phyloP scores from a whole-genome alignment of 2,113 vertebrate genomes.

The Heterotis niloticus region DNA sequence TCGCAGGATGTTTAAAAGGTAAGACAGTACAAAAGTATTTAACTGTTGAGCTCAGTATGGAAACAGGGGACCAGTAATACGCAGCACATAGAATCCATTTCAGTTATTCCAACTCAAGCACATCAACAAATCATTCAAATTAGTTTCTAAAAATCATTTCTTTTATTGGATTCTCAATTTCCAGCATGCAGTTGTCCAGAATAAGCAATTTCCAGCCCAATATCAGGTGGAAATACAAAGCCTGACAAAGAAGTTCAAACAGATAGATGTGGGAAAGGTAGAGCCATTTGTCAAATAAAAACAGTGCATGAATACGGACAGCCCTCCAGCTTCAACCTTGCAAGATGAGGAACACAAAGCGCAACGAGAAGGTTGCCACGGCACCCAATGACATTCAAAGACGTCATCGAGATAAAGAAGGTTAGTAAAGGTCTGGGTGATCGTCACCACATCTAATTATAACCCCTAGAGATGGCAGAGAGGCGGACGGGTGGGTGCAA shows the following conservation, averaged over 20 bases:
- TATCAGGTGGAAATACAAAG: neutral
- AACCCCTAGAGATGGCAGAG: constrained; percentile 33
- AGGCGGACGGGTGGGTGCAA: constrained; percentile 9
- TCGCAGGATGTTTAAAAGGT: too few species aligned
- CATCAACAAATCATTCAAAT: constrained; percentile 11
- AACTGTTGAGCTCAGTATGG: too few species aligned
- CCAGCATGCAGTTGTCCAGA: neutral
- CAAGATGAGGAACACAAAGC: constrained; percentile 20
- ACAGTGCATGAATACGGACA: constrained; percentile 29
- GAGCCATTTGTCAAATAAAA: constrained; percentile 17
- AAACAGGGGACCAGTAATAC: too few species aligned
- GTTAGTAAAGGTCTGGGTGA: constrained; percentile 46
- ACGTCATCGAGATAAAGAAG: constrained; percentile 44
- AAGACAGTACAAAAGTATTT: too few species aligned
- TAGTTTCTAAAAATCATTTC: neutral
- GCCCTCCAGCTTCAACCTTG: constrained; percentile 26
- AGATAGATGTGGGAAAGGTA: neutral
- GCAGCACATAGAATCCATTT: neutral
- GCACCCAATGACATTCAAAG: constrained; percentile 48
- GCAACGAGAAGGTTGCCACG: constrained; percentile 41
- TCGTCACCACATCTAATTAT: constrained; percentile 49
- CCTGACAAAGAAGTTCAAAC: neutral
- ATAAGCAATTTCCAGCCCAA: neutral
- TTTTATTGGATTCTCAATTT: constrained; percentile 5
- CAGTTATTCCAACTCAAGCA: neutral